Conservation (phyloP, 2,113 vertebrate genomes). For the Rallus limicola region DNA sequence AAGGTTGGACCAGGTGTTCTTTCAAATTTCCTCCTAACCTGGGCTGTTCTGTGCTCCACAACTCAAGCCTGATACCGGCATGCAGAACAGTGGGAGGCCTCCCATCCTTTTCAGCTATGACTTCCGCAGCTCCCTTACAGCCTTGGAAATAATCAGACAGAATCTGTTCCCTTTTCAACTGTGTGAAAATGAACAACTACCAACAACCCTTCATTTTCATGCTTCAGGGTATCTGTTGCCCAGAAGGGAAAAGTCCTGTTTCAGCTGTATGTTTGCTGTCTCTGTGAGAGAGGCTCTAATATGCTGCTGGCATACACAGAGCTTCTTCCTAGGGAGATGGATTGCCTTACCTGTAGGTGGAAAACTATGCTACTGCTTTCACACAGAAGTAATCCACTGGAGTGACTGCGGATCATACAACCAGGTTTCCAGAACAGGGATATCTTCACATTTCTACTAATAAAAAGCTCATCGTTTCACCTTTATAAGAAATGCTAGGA, state of each 20-base stretch:
- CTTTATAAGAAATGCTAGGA: not conserved
- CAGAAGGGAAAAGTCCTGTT: not conserved
- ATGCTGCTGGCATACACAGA: not conserved
- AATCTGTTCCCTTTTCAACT: not conserved
- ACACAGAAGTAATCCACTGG: not conserved
- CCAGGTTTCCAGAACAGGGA: not conserved
- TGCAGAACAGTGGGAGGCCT: not conserved
- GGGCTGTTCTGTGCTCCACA: not conserved
- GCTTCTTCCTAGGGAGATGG: not conserved
- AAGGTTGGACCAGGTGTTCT: not conserved
- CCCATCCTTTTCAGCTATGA: not conserved
- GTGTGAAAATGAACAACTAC: not conserved
- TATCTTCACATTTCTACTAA: not conserved
- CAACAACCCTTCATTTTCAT: not conserved
- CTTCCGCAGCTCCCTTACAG: not conserved
- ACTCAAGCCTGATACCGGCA: not conserved
- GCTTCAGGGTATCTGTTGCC: not conserved
- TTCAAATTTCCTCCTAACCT: not conserved
- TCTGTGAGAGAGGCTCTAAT: not conserved
- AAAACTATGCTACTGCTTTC: not conserved
- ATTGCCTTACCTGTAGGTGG: not conserved
- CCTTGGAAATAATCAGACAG: not conserved
- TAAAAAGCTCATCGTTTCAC: not conserved
- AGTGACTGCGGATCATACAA: not conserved
- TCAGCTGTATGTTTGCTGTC: not conserved